phyloP scores from a whole-genome alignment of 2,888 invertebrate genomes.

The Coronaproctus castanopsis region DNA sequence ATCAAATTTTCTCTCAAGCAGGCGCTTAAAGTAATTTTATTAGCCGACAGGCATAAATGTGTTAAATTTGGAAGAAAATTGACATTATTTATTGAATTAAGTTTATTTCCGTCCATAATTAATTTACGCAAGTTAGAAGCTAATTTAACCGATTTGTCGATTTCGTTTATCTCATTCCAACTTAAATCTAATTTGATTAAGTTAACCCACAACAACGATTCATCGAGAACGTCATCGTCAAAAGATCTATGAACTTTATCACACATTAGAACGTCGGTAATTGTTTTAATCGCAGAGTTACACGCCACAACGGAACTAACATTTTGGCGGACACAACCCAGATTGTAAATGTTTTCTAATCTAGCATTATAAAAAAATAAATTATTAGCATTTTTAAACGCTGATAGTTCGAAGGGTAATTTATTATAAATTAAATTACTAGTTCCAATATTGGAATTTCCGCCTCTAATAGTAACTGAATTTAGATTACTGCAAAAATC shows the following conservation, averaged over 20 bases:
- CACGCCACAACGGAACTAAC: conserved; percentile 39
- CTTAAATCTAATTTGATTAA: conserved; percentile 53
- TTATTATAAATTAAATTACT: conserved; percentile 70
- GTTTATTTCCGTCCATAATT: conserved; percentile 54
- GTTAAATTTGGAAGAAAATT: conserved; percentile 56
- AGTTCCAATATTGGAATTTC: conserved; percentile 43
- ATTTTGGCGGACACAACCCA: conserved; percentile 36
- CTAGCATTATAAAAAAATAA: conserved; percentile 48
- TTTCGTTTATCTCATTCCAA: conserved; percentile 48
- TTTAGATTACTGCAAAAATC: conserved; percentile 67
- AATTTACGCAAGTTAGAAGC: conserved; percentile 49
- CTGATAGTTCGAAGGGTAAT: conserved; percentile 56
- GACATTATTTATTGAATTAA: conserved; percentile 52
- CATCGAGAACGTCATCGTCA: conserved; percentile 22
- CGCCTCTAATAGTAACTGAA: conserved; percentile 44
- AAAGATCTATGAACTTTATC: conserved; percentile 57
- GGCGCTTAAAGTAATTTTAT: conserved; percentile 47
- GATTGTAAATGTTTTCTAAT: conserved; percentile 44
- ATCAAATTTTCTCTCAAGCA: conserved; percentile 70
- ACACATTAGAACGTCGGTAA: conserved; percentile 63
- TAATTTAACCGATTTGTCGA: conserved; percentile 61
- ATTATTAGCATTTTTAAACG: conserved; percentile 56
- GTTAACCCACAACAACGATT: conserved; percentile 24
- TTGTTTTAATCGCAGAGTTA: conserved; percentile 40
- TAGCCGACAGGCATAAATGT: conserved; percentile 57